Conservation (phyloP, 1,140 invertebrate species). For the Macrosteles quadrilineatus region DNA sequence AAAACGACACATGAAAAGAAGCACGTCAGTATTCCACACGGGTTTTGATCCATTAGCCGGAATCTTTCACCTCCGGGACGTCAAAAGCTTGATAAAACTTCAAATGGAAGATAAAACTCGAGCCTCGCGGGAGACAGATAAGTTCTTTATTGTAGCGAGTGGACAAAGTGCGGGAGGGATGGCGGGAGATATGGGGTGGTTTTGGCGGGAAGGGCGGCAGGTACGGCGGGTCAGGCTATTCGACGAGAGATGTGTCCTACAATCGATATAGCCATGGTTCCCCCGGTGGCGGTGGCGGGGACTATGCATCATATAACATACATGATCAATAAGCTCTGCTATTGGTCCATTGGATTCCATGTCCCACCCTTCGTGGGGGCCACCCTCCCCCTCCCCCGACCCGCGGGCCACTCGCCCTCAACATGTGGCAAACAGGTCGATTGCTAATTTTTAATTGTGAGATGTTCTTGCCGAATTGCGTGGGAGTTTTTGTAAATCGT, state of each 20-base stretch:
- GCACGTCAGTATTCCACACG: too few species aligned
- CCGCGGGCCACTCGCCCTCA: conserved; percentile 3
- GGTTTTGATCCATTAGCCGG: too few species aligned
- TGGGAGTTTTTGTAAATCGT: too few species aligned
- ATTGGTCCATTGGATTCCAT: conserved; percentile 37
- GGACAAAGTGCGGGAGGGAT: conserved; percentile 12
- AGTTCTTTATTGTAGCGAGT: conserved; percentile 23
- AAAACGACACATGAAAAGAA: too few species aligned
- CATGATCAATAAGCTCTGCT: conserved; percentile 42
- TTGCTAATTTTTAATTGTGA: neutral
- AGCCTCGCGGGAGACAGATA: conserved; percentile 7
- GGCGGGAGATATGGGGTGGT: conserved; percentile 2
- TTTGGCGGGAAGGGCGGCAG: neutral
- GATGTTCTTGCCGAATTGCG: too few species aligned
- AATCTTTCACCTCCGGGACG: neutral
- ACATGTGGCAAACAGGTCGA: too few species aligned
- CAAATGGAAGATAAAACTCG: neutral
- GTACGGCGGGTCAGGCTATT: conserved; percentile 2
- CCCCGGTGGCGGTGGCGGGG: conserved; percentile 34
- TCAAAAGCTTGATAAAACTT: conserved; percentile 11
- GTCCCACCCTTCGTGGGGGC: conserved; percentile 16
- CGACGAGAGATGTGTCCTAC: conserved; percentile 13
- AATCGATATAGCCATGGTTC: conserved; percentile 41
- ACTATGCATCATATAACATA: conserved; percentile 42
- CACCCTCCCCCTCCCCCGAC: conserved; percentile 17